Evolutionary conservation across 2,888 invertebrate genomes (phyloP).

Genomic region (Epiblema foenella): DNA sequence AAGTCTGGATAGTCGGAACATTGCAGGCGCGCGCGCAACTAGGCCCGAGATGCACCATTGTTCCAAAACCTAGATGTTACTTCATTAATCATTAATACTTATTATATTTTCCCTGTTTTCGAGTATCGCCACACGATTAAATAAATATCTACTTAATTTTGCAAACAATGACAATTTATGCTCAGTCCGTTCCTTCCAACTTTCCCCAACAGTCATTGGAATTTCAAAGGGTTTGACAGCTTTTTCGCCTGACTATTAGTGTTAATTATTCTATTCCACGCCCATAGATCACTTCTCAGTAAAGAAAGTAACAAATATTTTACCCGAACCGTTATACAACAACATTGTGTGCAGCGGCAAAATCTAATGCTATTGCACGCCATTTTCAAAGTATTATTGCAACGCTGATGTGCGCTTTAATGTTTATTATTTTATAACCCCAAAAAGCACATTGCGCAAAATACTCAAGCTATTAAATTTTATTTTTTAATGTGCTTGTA

Average conservation of each 20-base stretch:
- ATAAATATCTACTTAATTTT: neutral
- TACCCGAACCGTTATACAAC: constrained; percentile 32
- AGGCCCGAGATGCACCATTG: too few relatives aligned
- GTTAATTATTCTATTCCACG: constrained; percentile 41
- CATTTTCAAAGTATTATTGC: constrained; percentile 22
- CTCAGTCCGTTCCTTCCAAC: constrained; percentile 6
- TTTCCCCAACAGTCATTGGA: constrained; percentile 25
- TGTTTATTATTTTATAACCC: constrained; percentile 43
- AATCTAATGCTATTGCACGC: constrained; percentile 16
- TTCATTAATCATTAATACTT: too few relatives aligned
- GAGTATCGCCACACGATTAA: too few relatives aligned
- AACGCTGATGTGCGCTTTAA: constrained; percentile 14
- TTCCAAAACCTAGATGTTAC: too few relatives aligned
- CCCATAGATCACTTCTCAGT: constrained; percentile 39
- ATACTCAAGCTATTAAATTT: constrained; percentile 32
- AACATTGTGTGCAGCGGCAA: constrained; percentile 26
- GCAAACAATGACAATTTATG: constrained; percentile 6
- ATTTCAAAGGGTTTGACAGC: constrained; percentile 38
- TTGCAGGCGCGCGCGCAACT: too few relatives aligned
- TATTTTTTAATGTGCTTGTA: constrained; percentile 47
- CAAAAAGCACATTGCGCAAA: constrained; percentile 40
- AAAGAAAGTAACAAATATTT: constrained; percentile 40
- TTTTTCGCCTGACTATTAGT: constrained; percentile 24
- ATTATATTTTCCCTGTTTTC: too few relatives aligned
- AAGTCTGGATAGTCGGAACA: too few relatives aligned